Percentiles rank a stretch among this genome's conserved stretches.
Conservation (phyloP, 2,797 vertebrate genomes). For the Arvicola amphibius region DNA sequence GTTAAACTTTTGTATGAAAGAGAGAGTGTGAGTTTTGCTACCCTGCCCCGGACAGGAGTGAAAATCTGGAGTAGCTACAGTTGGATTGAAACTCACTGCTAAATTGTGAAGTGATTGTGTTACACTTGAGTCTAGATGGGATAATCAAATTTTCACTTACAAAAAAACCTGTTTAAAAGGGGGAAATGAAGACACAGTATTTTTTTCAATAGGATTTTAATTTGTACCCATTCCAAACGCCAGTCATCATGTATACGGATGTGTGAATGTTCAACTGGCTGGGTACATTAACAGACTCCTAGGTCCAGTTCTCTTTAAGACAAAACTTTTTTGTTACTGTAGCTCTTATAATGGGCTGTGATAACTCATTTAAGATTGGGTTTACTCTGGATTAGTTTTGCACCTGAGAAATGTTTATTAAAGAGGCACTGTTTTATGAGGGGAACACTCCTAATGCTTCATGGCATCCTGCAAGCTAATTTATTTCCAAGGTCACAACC, state of each 20-base stretch:
- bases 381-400: constrained; percentile 51
- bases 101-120: not conserved
- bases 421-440: constrained; percentile 49
- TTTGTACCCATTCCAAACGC: not conserved
- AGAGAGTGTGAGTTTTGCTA: not conserved
- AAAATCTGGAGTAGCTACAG: not conserved
- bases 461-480: constrained; percentile 56
- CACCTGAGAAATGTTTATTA: constrained; percentile 59
- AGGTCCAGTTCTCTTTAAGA: not conserved
- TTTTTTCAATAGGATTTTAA: constrained; percentile 38
- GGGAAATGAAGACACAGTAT: not conserved
- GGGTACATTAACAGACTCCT: constrained; percentile 5
- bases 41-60: not conserved
- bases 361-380: constrained; percentile 61
- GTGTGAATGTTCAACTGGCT: constrained; percentile 1
- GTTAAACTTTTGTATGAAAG: not conserved
- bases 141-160: constrained; percentile 35
- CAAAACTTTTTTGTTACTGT: not conserved
- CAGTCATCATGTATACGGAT: not conserved
- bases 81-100: not conserved
- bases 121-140: not conserved
- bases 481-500: constrained; percentile 61
- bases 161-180: not conserved
- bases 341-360: constrained; percentile 24
- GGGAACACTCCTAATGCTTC: constrained; percentile 55